Evolutionary conservation across 2,113 vertebrate species (phyloP), one percentile per base, ranked within the genome.

Genomic region (Nannospalax galili): DNA sequence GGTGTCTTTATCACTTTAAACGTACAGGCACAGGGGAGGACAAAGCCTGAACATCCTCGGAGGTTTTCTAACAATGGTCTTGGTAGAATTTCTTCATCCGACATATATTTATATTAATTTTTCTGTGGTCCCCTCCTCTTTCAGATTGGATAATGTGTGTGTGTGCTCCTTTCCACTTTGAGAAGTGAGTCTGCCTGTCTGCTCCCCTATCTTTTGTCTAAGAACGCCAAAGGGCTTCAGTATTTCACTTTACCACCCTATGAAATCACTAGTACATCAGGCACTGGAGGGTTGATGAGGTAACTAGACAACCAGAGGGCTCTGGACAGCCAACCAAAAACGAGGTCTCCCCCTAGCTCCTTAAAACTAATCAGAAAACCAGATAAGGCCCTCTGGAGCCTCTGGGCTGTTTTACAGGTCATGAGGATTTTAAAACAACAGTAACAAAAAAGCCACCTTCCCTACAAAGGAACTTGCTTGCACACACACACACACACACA

Each of bases 121-220:
- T 81, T 85, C 67, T 24, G 60, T 0, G 30, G 15, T 32, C 28
- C 80, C 32, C 30, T 35, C 2, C 2, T 37, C 70, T 48, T 67
- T 17, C 35, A 74, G 28, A 82, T 73, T 12, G n/a, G 87, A 89
- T 15, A 45, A 64, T 65, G 35, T 32, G 64, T 45, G 58, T 64
- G 52, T 10, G 77, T 2, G 56, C 62, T 28, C 14, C 28, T 48
- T 19, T 37, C 28, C 12, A 5, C 52, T 48, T 70, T 35, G 17
- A 30, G 64, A 78, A 73, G 81, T 42, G 74, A 79, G 70, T 48
- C 32, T 79, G 42, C 17, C 15, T 35, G 22, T 64, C 62, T 70
- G n/a, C 16, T 37, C 35, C 84, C 48, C 19, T 10, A 32, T 14
- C 95, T 97, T 96, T 97, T 95, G 95, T 97, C 74, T 89, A 70